Conservation (phyloP, 2,797 vertebrate genomes). For the Acipenser oxyrinchus region DNA sequence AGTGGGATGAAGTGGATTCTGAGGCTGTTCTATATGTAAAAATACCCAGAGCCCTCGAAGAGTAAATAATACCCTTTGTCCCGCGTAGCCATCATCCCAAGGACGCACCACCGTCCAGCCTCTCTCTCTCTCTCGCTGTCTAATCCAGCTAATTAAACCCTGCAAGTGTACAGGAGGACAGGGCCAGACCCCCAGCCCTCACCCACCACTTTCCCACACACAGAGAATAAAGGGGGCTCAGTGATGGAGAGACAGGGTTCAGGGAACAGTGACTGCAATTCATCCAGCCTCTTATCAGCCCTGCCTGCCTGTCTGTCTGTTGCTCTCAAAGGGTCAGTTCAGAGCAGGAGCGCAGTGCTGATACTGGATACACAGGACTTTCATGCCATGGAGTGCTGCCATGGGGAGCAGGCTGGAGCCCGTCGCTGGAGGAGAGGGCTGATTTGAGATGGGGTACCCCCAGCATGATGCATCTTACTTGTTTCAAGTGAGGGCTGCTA, state of each 20-base stretch:
- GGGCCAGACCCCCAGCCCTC: conserved; percentile 34
- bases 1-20: no score
- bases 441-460: no score
- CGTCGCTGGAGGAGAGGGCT: no score
- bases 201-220: conserved; percentile 88
- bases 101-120: not conserved
- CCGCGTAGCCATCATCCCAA: not conserved
- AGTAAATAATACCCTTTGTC: conserved; percentile 11
- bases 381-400: no score
- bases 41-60: not conserved
- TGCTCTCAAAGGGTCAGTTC: conserved; percentile 59
- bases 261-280: conserved; percentile 83
- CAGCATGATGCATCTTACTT: no score
- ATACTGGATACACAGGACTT: no score
- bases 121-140: conserved; percentile 28
- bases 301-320: conserved; percentile 30
- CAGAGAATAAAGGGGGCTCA: conserved; percentile 72
- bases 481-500: no score
- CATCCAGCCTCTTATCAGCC: conserved; percentile 66
- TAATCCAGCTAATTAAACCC: conserved; percentile 89
- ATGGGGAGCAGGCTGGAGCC: no score
- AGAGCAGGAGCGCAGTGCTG: conserved; percentile 23
- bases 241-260: conserved; percentile 48
- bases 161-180: conserved; percentile 48
- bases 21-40: conserved; percentile 5